Conservation (phyloP, 1,140 invertebrate species). For the Drosophila bocqueti region DNA sequence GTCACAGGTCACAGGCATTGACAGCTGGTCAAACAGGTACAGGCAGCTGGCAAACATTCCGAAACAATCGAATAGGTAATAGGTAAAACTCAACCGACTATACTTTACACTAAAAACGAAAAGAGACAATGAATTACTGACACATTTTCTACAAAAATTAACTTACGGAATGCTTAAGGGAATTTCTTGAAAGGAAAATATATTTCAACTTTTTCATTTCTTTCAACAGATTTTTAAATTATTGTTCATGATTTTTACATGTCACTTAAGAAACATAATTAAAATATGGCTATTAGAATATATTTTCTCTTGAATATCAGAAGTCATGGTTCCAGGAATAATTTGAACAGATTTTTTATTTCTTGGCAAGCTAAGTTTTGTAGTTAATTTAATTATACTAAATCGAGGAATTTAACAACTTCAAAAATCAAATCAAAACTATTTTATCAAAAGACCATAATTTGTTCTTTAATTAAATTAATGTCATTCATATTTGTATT, state of each 20-base stretch:
- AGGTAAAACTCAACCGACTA: background rate
- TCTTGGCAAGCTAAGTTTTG: too few relatives aligned
- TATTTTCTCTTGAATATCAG: too few relatives aligned
- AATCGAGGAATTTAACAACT: too few relatives aligned
- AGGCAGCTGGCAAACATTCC: slow-evolving; percentile 9
- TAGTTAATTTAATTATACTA: too few relatives aligned
- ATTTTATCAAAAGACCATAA: background rate
- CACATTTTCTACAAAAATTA: background rate
- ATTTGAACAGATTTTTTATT: too few relatives aligned
- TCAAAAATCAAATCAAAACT: too few relatives aligned
- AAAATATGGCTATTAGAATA: too few relatives aligned
- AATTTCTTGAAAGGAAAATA: background rate
- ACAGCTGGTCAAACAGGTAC: slow-evolving; percentile 16
- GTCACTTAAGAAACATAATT: too few relatives aligned
- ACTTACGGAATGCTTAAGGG: background rate
- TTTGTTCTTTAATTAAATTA: background rate
- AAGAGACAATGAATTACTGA: background rate
- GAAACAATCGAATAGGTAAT: background rate
- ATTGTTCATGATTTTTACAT: too few relatives aligned
- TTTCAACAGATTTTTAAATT: too few relatives aligned
- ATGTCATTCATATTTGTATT: background rate
- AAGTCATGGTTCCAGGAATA: too few relatives aligned
- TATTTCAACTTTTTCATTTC: too few relatives aligned
- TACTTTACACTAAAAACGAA: background rate
- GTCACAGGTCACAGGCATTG: slow-evolving; percentile 20